phyloP scores from a whole-genome alignment of 2,888 invertebrate genomes.

The Orthosia cruda region DNA sequence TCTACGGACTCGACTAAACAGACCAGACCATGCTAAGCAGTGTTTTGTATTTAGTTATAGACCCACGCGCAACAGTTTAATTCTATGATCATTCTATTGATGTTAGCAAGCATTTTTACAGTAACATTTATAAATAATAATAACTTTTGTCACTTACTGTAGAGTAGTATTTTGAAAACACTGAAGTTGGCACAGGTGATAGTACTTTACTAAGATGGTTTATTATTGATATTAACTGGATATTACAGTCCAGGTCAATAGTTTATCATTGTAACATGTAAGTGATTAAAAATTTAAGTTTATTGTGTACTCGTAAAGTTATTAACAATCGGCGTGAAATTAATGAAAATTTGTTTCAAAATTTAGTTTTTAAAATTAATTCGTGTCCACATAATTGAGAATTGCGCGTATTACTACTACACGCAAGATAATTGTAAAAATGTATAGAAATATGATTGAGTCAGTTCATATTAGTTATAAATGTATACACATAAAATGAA shows the following conservation, averaged over 20 bases:
- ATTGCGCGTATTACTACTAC: constrained; percentile 33
- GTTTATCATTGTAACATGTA: constrained; percentile 38
- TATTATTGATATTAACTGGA: constrained; percentile 45
- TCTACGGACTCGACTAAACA: constrained; percentile 23
- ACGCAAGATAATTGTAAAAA: constrained; percentile 57
- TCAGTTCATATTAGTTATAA: constrained; percentile 48
- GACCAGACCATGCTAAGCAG: constrained; percentile 21
- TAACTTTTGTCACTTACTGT: constrained; percentile 36
- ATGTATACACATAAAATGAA: constrained; percentile 28
- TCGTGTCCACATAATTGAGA: constrained; percentile 17
- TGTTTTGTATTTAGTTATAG: constrained; percentile 41
- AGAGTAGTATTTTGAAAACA: constrained; percentile 32
- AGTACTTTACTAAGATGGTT: constrained; percentile 15
- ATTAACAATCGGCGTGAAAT: constrained; percentile 25
- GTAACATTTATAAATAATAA: constrained; percentile 27
- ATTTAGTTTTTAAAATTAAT: constrained; percentile 9
- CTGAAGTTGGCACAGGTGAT: constrained; percentile 24
- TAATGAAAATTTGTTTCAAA: constrained; percentile 10
- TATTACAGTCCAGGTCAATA: constrained; percentile 30
- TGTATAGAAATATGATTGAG: constrained; percentile 55
- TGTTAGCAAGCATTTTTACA: constrained; percentile 54
- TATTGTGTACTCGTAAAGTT: constrained; percentile 47
- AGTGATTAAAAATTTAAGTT: constrained; percentile 53
- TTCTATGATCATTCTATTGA: constrained; percentile 47
- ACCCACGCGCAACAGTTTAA: constrained; percentile 28